Percentiles rank a stretch among this genome's conserved stretches.
These are phyloP conservation scores for Lutjanus argentimaculatus DNA, from an alignment of 2,797 vertebrate species.

Conservation along the genomic window DNA sequence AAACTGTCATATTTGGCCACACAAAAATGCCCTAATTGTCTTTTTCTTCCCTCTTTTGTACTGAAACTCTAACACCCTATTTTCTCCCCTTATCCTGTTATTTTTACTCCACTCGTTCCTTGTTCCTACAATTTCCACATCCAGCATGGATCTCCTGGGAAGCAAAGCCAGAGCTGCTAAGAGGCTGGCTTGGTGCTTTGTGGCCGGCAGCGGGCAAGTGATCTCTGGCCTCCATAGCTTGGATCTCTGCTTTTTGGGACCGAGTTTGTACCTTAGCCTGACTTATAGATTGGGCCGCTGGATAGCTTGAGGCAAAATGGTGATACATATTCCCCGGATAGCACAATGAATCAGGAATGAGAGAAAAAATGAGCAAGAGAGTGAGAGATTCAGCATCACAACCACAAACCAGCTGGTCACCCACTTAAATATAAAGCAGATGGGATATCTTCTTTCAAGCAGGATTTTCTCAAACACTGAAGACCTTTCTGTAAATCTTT, in stretches of 20 bases:
- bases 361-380: constrained; percentile 9
- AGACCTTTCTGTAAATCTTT: constrained; percentile 29
- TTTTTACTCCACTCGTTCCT: not conserved
- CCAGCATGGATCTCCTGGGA: constrained; percentile 22
- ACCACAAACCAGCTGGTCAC: constrained; percentile 52
- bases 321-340: constrained; percentile 47
- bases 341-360: constrained; percentile 44
- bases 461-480: constrained; percentile 39
- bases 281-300: constrained; percentile 38
- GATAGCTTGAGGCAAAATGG: constrained; percentile 49
- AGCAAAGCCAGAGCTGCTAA: constrained; percentile 19
- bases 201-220: constrained; percentile 22
- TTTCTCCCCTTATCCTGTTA: not conserved
- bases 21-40: not conserved
- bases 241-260: constrained; percentile 38
- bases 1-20: not conserved
- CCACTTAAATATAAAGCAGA: constrained; percentile 54
- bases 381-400: constrained; percentile 25
- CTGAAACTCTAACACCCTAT: no score
- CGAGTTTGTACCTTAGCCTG: constrained; percentile 2
- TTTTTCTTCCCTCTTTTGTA: not conserved
- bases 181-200: constrained; percentile 27
- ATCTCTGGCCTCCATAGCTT: constrained; percentile 41
- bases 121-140: constrained; percentile 31
- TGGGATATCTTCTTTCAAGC: constrained; percentile 45